These are phyloP conservation scores for Drosophila tropicalis DNA, from an alignment of 1,140 invertebrate species.

Conservation along the genomic window DNA sequence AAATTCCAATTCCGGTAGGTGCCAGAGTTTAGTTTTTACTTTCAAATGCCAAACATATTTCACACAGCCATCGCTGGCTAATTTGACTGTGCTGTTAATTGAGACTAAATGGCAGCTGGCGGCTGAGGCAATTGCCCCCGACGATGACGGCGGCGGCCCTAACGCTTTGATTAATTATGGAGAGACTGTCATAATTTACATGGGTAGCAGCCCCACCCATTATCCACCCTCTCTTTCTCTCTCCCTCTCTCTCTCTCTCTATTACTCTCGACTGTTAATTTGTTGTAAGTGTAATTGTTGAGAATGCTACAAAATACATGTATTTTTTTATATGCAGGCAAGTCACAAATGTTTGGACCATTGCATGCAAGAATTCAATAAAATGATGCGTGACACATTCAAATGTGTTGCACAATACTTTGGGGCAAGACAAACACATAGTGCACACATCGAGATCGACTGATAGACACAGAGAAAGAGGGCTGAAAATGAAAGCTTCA, in stretches of 20 bases:
- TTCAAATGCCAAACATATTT: constrained; percentile 69
- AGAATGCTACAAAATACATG: background rate
- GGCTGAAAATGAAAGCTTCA: constrained; percentile 69
- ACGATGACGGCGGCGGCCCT: constrained; percentile 73
- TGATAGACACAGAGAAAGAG: background rate
- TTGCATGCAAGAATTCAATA: constrained; percentile 70
- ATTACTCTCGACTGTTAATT: constrained; percentile 44
- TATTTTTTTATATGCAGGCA: constrained; percentile 12
- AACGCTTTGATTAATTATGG: constrained; percentile 78
- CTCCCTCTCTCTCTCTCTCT: background rate
- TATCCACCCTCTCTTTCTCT: background rate
- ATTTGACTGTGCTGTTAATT: constrained; percentile 8
- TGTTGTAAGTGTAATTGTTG: constrained; percentile 46
- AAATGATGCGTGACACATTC: constrained; percentile 17
- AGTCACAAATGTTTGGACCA: constrained; percentile 4
- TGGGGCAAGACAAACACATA: no score
- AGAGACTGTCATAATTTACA: constrained; percentile 75
- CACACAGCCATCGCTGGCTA: constrained; percentile 16
- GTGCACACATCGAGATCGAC: no score
- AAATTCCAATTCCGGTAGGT: constrained; percentile 74
- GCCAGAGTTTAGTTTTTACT: constrained; percentile 69
- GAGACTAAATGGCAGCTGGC: constrained; percentile 18
- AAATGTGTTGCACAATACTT: constrained; percentile 53
- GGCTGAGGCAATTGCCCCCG: constrained; percentile 63
- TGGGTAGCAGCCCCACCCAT: constrained; percentile 7